phyloP scores from a whole-genome alignment of 2,888 invertebrate genomes.

The Phrixothrix hirtus region DNA sequence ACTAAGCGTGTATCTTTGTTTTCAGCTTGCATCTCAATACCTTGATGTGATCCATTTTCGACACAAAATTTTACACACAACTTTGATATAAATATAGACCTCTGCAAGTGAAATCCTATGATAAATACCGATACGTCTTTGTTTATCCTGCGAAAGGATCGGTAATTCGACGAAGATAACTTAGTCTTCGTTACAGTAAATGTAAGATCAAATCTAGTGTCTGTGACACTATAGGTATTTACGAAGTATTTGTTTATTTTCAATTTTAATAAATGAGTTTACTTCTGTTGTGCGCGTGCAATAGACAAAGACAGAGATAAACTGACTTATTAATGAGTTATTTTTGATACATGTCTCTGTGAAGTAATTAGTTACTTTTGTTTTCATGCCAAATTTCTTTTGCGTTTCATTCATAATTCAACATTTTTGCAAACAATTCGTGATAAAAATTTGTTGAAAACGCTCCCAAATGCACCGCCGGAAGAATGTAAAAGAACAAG shows the following conservation, averaged over 20 bases:
- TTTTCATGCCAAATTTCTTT: slow-evolving; percentile 25
- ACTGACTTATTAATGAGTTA: slow-evolving; percentile 19
- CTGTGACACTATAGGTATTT: slow-evolving; percentile 25
- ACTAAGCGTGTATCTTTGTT: neutral
- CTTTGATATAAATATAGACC: slow-evolving; percentile 37
- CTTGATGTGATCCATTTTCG: slow-evolving; percentile 29
- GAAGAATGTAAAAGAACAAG: too few relatives aligned
- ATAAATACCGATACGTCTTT: slow-evolving; percentile 4
- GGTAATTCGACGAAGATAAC: neutral
- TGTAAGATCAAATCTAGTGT: slow-evolving; percentile 1
- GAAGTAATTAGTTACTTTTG: slow-evolving; percentile 27
- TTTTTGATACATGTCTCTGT: slow-evolving; percentile 13
- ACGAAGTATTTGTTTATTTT: slow-evolving; percentile 19
- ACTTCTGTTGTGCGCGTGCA: too few relatives aligned
- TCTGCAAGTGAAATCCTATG: slow-evolving; percentile 22
- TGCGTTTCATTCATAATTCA: too few relatives aligned
- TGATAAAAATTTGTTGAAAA: too few relatives aligned
- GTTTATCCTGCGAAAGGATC: neutral
- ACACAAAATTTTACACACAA: slow-evolving; percentile 25
- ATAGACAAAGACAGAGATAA: slow-evolving; percentile 3
- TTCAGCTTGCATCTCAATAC: slow-evolving; percentile 7
- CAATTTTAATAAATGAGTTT: slow-evolving; percentile 18
- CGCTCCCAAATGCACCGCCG: too few relatives aligned
- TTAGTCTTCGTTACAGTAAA: neutral
- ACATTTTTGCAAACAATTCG: too few relatives aligned